These are phyloP conservation scores for Hermetia illucens DNA, from an alignment of 1,140 invertebrate species.

Conservation along the genomic window DNA sequence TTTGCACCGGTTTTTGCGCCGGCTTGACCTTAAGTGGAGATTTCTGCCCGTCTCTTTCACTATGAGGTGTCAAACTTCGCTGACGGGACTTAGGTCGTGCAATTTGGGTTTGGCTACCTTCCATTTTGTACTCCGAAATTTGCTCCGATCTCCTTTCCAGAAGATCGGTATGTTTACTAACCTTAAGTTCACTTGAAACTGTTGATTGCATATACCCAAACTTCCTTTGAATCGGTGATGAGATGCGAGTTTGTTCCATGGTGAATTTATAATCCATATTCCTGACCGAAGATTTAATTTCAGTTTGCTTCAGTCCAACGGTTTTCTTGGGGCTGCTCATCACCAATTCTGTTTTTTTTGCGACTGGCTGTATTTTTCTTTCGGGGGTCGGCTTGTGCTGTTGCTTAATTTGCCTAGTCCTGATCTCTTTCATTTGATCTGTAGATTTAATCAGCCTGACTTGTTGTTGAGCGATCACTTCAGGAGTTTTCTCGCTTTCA, in stretches of 20 bases:
- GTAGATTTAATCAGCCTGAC: too few species aligned
- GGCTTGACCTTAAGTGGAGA: background rate
- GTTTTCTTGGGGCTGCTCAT: too few species aligned
- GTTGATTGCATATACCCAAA: conserved; percentile 35
- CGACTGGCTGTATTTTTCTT: too few species aligned
- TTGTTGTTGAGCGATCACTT: too few species aligned
- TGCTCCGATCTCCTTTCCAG: background rate
- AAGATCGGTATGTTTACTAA: conserved; percentile 14
- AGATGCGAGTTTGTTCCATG: background rate
- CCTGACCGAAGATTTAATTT: background rate
- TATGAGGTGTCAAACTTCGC: conserved; percentile 7
- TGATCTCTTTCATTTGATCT: too few species aligned
- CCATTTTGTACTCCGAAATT: too few species aligned
- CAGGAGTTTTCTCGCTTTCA: too few species aligned
- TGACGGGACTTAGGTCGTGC: background rate
- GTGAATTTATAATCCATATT: background rate
- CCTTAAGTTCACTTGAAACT: conserved; percentile 32
- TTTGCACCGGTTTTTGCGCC: too few species aligned
- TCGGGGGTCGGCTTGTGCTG: too few species aligned
- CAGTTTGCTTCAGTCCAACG: background rate
- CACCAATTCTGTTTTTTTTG: too few species aligned
- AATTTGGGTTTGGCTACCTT: background rate
- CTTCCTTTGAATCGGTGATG: conserved; percentile 5
- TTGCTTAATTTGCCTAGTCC: too few species aligned
- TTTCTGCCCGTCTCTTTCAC: conserved; percentile 7